These are phyloP conservation scores for Lepisosteus osseus DNA, from an alignment of 2,113 vertebrate genomes.

Conservation along the genomic window DNA sequence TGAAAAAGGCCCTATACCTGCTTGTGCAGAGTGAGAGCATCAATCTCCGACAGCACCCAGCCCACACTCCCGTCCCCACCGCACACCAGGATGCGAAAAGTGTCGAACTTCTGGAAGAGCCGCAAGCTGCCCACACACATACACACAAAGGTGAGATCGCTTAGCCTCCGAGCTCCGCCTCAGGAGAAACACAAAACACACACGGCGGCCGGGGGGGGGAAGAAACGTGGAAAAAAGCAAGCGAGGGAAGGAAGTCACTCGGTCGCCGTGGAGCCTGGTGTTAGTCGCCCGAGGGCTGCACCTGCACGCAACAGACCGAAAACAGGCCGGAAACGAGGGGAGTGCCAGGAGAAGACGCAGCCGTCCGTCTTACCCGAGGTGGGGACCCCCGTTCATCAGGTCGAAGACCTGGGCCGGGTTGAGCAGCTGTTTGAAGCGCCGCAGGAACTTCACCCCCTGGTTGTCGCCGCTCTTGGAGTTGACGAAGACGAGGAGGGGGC, in stretches of 20 bases:
- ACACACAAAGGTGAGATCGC: background rate
- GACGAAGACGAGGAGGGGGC: constrained; percentile 91
- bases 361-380: constrained; percentile 80
- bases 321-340: too few species aligned
- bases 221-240: background rate
- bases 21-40: constrained; percentile 89
- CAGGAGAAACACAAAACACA: background rate
- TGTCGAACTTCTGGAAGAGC: constrained; percentile 96
- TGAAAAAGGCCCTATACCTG: constrained; percentile 64
- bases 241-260: too few species aligned
- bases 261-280: too few species aligned
- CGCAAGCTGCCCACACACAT: constrained; percentile 72
- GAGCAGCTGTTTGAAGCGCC: constrained; percentile 93
- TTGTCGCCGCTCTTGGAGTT: constrained; percentile 98
- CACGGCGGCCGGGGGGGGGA: background rate
- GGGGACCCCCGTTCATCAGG: constrained; percentile 96
- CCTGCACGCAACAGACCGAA: too few species aligned
- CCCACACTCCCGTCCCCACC: constrained; percentile 96
- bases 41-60: constrained; percentile 97
- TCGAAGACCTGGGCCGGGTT: constrained; percentile 97
- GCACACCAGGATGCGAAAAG: constrained; percentile 93
- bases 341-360: too few species aligned
- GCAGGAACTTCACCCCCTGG: constrained; percentile 92
- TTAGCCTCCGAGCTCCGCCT: background rate
- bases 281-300: too few species aligned